Base-by-base conservation (phyloP, 2,797 vertebrate genomes). In the Chanos chanos region DNA sequence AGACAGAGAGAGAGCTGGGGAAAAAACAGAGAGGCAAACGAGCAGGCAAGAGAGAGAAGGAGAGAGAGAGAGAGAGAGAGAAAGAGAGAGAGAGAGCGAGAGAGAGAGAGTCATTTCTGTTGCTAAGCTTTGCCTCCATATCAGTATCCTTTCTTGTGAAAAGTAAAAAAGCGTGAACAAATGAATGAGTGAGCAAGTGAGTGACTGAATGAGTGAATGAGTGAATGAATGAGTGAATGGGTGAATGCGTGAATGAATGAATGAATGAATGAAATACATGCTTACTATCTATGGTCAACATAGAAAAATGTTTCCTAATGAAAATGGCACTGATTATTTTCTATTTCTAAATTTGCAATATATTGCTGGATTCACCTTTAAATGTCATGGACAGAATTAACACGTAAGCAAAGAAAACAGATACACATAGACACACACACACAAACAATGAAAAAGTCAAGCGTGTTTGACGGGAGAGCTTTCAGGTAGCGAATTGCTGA, bases 41-140 rank as follows among this genome's bases (percentile, higher is more conserved):
- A 3, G 4, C 5, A n/a, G n/a, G 39, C 25, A 7, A 27, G 27
- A 41, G 22, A 15, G 22, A 37, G 27, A n/a, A 16, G 25, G 4
- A 34, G 48, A 52, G 53, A 62, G 50, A 47, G 68, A 68, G 2
- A 7, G 49, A 51, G 15, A 10, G 39, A 72, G 71, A 67, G 66
- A 59, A 53, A 70, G 37, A 69, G 21, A 51, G 61, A 71, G 59
- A 54, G 18, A 41, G 7, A 31, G 7, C 30, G 30, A 34, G 43
- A 37, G 58, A n/a, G n/a, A n/a, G n/a, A n/a, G 37, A 57, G 54
- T 57, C 44, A 57, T 57, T 57, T 56, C 37, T 30, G 28, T 24
- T 45, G 30, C n/a, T n/a, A n/a, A n/a, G n/a, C n/a, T n/a, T n/a
- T n/a, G n/a, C n/a, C n/a, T n/a, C n/a, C n/a, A n/a, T n/a, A n/a